Conservation (phyloP, 2,888 invertebrate species). For the Stenoptilia bipunctidactyla region DNA sequence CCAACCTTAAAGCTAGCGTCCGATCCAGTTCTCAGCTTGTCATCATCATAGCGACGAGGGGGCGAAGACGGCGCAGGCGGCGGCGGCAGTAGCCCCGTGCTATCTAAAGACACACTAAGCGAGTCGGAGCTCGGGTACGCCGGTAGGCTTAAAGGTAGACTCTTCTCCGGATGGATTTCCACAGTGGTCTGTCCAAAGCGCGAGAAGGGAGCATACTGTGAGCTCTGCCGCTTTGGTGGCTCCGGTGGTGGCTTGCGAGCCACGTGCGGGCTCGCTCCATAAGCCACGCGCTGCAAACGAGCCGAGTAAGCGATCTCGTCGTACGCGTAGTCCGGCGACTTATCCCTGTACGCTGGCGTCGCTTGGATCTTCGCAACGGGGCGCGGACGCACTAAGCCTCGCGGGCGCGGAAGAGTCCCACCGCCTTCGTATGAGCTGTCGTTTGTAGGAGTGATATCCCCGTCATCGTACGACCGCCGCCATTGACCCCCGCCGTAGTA, state of each 20-base stretch:
- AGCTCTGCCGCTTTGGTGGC: constrained; percentile 81
- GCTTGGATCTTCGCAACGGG: constrained; percentile 83
- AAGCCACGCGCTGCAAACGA: constrained; percentile 63
- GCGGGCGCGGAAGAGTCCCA: constrained; percentile 88
- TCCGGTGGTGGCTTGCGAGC: constrained; percentile 85
- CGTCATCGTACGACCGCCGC: constrained; percentile 88
- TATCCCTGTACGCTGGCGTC: constrained; percentile 59
- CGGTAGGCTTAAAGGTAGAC: constrained; percentile 72
- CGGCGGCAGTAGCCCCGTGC: constrained; percentile 75
- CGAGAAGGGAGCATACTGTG: constrained; percentile 61
- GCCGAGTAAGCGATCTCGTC: constrained; percentile 63
- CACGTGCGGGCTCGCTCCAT: constrained; percentile 79
- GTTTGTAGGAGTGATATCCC: constrained; percentile 89
- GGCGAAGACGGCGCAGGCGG: constrained; percentile 77
- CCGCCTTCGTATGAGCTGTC: constrained; percentile 79
- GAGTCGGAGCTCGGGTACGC: constrained; percentile 77
- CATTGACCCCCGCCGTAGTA: constrained; percentile 75
- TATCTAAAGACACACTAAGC: constrained; percentile 73
- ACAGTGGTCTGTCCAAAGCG: constrained; percentile 72
- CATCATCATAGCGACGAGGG: constrained; percentile 50
- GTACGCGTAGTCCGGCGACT: constrained; percentile 57
- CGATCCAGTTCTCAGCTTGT: constrained; percentile 75
- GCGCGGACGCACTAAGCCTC: constrained; percentile 77
- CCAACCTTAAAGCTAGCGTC: constrained; percentile 87
- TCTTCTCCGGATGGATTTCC: constrained; percentile 71